These are phyloP conservation scores for Lordiphosa fenestrarum DNA, from an alignment of 2,888 invertebrate species.

Conservation along the genomic window DNA sequence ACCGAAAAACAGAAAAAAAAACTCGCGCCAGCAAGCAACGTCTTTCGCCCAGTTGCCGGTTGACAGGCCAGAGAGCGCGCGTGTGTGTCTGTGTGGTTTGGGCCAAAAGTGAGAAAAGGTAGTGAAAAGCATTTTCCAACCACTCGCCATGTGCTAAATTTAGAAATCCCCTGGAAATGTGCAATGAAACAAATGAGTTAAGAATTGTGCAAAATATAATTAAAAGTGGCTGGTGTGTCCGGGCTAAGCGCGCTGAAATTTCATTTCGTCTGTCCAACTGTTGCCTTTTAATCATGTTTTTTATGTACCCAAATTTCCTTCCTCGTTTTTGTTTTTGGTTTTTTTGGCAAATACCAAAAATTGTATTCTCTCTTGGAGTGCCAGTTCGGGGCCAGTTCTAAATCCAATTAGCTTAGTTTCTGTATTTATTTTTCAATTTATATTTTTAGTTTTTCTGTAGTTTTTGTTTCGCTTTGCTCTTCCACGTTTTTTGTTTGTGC, in stretches of 20 bases:
- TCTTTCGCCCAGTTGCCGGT: constrained; percentile 8
- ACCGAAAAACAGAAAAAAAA: not conserved
- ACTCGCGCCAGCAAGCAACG: constrained; percentile 6
- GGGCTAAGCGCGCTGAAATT: constrained; percentile 2
- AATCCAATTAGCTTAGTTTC: constrained; percentile 59
- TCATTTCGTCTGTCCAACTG: constrained; percentile 15
- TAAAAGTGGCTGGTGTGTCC: constrained; percentile 7
- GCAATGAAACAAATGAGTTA: constrained; percentile 40
- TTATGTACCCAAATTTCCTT: constrained; percentile 6
- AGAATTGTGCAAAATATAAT: constrained; percentile 17
- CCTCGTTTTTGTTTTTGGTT: not conserved
- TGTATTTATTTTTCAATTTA: constrained; percentile 27
- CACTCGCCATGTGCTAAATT: constrained; percentile 66
- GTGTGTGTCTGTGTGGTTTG: too few relatives aligned
- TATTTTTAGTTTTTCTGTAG: constrained; percentile 44
- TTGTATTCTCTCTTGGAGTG: not conserved
- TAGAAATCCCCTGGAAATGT: constrained; percentile 56
- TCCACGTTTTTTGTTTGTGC: constrained; percentile 12
- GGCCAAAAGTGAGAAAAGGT: not conserved
- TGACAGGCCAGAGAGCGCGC: too few relatives aligned
- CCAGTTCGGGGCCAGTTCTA: constrained; percentile 11
- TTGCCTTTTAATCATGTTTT: constrained; percentile 14
- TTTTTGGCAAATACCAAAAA: not conserved
- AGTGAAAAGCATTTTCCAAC: constrained; percentile 16
- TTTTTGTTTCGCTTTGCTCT: constrained; percentile 10